Conservation (phyloP, 2,797 vertebrate species). For the Hoplostethus mediterraneus region DNA sequence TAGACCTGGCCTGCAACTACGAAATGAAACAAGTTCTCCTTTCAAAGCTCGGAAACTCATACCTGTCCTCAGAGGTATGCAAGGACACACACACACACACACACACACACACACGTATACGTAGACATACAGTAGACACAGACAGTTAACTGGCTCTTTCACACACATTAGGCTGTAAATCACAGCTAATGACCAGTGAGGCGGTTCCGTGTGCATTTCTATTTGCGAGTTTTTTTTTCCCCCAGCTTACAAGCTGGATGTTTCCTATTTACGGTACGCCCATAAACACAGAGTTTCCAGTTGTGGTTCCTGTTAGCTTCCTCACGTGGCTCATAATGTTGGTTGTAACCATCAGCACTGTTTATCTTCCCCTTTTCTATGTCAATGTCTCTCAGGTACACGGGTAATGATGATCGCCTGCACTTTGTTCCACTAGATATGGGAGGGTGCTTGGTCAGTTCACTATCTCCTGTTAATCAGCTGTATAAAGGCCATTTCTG, state of each 20-base stretch:
- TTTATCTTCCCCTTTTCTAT: slow-evolving; percentile 30
- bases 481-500: not conserved
- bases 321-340: slow-evolving; percentile 32
- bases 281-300: slow-evolving; percentile 60
- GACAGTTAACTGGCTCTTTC: slow-evolving; percentile 2
- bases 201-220: slow-evolving; percentile 36
- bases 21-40: not conserved
- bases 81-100: not conserved
- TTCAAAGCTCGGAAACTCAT: slow-evolving; percentile 11
- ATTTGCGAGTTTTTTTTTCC: slow-evolving; percentile 19
- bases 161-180: slow-evolving; percentile 20
- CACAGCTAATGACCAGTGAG: slow-evolving; percentile 30
- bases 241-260: slow-evolving; percentile 15
- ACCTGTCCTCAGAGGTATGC: not conserved
- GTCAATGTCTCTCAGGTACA: slow-evolving; percentile 11
- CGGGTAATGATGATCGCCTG: slow-evolving; percentile 18
- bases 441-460: not conserved
- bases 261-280: slow-evolving; percentile 51
- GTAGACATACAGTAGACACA: not conserved
- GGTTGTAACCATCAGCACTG: slow-evolving; percentile 44
- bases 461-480: slow-evolving; percentile 14
- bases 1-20: not conserved
- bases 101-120: not conserved
- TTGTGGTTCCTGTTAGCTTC: slow-evolving; percentile 31
- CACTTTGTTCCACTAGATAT: slow-evolving; percentile 1